Percentiles rank a stretch among this genome's conserved stretches.
These are phyloP conservation scores for Tylochromis polylepis DNA, from an alignment of 2,113 vertebrate species.

Conservation along the genomic window DNA sequence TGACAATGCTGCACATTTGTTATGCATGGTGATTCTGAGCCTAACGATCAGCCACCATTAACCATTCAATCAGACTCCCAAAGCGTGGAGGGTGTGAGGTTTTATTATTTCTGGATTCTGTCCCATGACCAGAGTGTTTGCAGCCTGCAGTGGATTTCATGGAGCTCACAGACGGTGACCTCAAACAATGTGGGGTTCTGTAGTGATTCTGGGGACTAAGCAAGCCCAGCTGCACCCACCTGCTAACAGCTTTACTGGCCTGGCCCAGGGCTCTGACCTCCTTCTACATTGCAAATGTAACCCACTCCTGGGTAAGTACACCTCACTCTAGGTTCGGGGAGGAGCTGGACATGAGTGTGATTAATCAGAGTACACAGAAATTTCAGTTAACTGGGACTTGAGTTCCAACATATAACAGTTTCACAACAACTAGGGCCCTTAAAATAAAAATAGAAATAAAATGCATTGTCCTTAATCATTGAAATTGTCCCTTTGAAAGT, in stretches of 20 bases:
- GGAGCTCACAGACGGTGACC: slow-evolving; percentile 38
- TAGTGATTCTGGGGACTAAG: slow-evolving; percentile 20
- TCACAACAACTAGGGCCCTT: too few relatives aligned
- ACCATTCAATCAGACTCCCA: neutral
- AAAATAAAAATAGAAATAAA: too few relatives aligned
- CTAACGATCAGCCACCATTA: slow-evolving; percentile 24
- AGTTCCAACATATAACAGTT: too few relatives aligned
- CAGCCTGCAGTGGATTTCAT: slow-evolving; percentile 52
- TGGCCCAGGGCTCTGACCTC: neutral
- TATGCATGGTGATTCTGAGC: neutral
- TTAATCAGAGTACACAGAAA: too few relatives aligned
- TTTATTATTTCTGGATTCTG: slow-evolving; percentile 43
- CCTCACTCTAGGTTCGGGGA: too few relatives aligned
- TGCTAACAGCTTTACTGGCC: slow-evolving; percentile 40
- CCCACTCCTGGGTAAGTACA: too few relatives aligned
- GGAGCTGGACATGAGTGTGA: too few relatives aligned
- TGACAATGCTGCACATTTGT: neutral
- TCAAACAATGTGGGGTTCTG: slow-evolving; percentile 40
- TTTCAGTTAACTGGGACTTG: too few relatives aligned
- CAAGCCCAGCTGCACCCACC: slow-evolving; percentile 45
- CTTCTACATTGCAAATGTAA: neutral
- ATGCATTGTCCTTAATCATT: too few relatives aligned
- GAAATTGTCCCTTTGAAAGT: too few relatives aligned
- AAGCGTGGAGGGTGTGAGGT: neutral
- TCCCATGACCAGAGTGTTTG: neutral